Evolutionary conservation across 2,888 invertebrate genomes (phyloP).

Genomic region (Marronus borbonicus): DNA sequence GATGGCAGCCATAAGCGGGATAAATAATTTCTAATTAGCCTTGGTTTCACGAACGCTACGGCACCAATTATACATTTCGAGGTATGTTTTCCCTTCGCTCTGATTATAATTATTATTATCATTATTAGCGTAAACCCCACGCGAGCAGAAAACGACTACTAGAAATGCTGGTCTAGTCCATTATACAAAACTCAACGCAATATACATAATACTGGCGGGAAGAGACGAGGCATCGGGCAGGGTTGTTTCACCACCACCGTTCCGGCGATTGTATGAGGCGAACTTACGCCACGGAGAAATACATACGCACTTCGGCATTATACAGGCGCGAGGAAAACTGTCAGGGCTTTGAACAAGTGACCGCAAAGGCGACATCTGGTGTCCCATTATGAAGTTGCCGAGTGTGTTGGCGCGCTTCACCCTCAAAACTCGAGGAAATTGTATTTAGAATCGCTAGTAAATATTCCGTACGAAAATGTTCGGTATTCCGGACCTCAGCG

Average conservation of each 20-base stretch:
- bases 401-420: conserved; percentile 40
- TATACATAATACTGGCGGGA: conserved; percentile 30
- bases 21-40: conserved; percentile 45
- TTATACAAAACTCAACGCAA: conserved; percentile 42
- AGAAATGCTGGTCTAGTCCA: conserved; percentile 35
- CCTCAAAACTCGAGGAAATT: conserved; percentile 43
- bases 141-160: conserved; percentile 31
- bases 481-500: conserved; percentile 21
- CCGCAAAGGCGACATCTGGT: conserved; percentile 52
- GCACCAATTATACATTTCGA: conserved; percentile 40
- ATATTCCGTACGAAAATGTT: conserved; percentile 34
- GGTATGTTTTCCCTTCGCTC: conserved; percentile 40
- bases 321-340: conserved; percentile 46
- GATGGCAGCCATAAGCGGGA: background rate
- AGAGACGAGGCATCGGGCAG: background rate
- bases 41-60: conserved; percentile 22
- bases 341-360: conserved; percentile 49
- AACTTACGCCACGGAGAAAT: background rate
- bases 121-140: conserved; percentile 33
- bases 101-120: conserved; percentile 45
- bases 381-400: conserved; percentile 51
- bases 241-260: too few species aligned
- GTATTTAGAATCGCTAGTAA: conserved; percentile 51
- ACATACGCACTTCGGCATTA: conserved; percentile 39
- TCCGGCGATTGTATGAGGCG: too few species aligned